Conservation (phyloP, 1,140 invertebrate species). For the Odontomachus brunneus region DNA sequence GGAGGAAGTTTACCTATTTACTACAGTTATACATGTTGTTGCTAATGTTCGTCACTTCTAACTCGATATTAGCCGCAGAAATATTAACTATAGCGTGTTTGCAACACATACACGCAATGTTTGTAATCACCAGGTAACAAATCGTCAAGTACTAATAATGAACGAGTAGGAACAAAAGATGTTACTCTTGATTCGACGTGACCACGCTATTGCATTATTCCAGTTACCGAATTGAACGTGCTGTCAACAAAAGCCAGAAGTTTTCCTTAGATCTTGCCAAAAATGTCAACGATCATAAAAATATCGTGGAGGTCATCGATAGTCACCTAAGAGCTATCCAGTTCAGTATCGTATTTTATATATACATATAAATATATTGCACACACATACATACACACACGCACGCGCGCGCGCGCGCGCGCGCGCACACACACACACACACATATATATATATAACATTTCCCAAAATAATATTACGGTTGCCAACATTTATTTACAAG, state of each 20-base stretch:
- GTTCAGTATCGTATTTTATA: conserved; percentile 34
- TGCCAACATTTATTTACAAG: background rate
- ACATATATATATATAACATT: background rate
- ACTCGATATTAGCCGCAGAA: background rate
- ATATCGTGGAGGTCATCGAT: conserved; percentile 8
- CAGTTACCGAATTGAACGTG: conserved; percentile 41
- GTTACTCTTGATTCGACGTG: background rate
- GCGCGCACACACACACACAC: background rate
- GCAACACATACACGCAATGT: conserved; percentile 44
- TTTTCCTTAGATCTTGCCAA: background rate
- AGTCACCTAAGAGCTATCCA: conserved; percentile 29
- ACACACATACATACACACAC: too few species aligned
- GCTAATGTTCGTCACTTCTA: background rate
- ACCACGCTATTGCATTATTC: conserved; percentile 6
- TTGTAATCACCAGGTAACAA: conserved; percentile 46
- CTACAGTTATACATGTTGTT: background rate
- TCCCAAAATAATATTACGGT: too few species aligned
- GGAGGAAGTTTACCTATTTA: background rate
- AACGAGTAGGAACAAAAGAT: background rate
- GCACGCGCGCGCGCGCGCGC: too few species aligned
- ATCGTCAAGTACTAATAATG: background rate
- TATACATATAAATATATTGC: background rate
- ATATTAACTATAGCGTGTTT: background rate
- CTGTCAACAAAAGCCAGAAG: conserved; percentile 10
- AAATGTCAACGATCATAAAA: conserved; percentile 4